Conservation (phyloP, 2,113 vertebrate species). For the Oenanthe oenanthe region DNA sequence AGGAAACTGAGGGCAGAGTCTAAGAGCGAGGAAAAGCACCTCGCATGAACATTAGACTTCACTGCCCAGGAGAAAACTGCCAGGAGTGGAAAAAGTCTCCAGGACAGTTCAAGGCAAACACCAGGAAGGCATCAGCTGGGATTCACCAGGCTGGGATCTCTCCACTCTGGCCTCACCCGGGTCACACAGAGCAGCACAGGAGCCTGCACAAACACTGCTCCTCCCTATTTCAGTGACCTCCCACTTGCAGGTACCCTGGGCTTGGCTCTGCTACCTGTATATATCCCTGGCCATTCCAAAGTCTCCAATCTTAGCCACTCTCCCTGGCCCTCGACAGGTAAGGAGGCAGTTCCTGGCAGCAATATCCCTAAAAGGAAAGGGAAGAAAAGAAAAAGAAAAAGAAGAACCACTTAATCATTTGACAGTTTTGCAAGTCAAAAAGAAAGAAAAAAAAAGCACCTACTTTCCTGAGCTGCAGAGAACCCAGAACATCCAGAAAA, state of each 20-base stretch:
- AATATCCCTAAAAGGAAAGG: conserved; percentile 85
- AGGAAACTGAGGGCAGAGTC: neutral
- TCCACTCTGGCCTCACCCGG: neutral
- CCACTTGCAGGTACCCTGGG: neutral
- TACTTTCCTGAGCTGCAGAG: neutral
- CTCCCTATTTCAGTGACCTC: neutral
- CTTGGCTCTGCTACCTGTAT: conserved; percentile 85
- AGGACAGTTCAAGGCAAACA: neutral
- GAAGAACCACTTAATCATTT: neutral
- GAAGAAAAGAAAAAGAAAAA: neutral
- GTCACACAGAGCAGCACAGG: neutral
- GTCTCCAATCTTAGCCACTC: conserved; percentile 97
- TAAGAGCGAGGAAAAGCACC: neutral
- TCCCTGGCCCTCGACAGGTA: conserved; percentile 90
- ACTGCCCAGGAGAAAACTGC: neutral
- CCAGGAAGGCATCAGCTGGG: neutral
- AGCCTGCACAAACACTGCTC: neutral
- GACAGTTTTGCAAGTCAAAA: neutral
- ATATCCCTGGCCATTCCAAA: conserved; percentile 99
- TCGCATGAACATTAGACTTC: neutral
- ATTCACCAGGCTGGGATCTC: neutral
- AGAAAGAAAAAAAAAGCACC: neutral
- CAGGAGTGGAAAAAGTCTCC: neutral
- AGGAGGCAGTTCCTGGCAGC: conserved; percentile 97
- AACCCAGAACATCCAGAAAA: neutral